Conservation (phyloP, 2,113 vertebrate genomes). For the Paradisaea rubra region DNA sequence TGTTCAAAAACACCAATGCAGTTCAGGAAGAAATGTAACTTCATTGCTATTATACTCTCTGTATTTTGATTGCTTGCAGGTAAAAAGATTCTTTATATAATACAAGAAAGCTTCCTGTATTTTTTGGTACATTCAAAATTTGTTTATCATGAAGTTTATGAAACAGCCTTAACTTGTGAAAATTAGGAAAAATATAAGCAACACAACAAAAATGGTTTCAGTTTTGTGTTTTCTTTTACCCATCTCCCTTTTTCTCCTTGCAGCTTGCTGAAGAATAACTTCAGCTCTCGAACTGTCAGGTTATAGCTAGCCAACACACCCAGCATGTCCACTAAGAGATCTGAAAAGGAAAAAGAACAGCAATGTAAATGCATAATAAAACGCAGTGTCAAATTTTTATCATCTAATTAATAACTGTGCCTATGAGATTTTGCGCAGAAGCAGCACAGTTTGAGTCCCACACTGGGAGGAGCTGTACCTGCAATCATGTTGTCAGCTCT, state of each 20-base stretch:
- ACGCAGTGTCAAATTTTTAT: not conserved
- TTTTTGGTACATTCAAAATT: not conserved
- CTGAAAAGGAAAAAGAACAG: slow-evolving; percentile 65
- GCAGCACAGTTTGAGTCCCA: not conserved
- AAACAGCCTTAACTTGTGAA: not conserved
- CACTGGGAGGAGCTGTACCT: slow-evolving; percentile 69
- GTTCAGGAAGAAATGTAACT: not conserved
- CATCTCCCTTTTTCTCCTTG: slow-evolving; percentile 93
- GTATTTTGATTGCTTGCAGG: not conserved
- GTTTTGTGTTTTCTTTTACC: slow-evolving; percentile 75
- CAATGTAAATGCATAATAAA: not conserved
- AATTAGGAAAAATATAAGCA: not conserved
- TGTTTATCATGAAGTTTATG: not conserved
- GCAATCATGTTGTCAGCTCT: slow-evolving; percentile 90
- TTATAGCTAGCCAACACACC: slow-evolving; percentile 95
- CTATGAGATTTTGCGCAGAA: not conserved
- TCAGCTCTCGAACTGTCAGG: slow-evolving; percentile 94
- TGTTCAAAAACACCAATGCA: not conserved
- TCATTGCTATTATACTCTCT: not conserved
- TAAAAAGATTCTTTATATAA: not conserved
- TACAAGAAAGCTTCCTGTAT: not conserved
- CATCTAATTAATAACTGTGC: not conserved
- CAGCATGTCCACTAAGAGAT: slow-evolving; percentile 95
- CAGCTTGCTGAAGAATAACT: slow-evolving; percentile 96
- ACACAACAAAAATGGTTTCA: not conserved